Evolutionary conservation across 92 coral and sea anemone species (phyloP).

Genomic region (Palythoa grandiflora): DNA sequence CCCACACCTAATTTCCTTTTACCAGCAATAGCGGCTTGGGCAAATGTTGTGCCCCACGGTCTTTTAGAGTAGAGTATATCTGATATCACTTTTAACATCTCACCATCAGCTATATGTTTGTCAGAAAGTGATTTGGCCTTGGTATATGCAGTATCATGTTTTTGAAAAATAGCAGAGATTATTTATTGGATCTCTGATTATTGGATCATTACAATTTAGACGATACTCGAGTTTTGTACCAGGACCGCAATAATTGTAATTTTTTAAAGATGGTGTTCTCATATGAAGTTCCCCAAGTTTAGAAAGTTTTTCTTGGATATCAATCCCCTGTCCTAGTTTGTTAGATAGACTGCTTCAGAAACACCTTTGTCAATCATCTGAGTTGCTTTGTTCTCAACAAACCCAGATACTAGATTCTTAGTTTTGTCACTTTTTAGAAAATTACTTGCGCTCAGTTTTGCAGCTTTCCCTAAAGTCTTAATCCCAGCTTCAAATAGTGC

Average conservation of each 20-base stretch:
- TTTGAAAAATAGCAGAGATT: background rate
- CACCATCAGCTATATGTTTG: no score
- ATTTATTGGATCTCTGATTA: background rate
- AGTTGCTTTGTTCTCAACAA: no score
- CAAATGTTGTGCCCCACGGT: conserved; percentile 16
- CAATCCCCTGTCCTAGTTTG: background rate
- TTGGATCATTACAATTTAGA: background rate
- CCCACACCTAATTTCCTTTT: conserved; percentile 28
- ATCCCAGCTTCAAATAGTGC: no score
- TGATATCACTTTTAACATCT: no score
- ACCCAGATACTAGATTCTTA: no score
- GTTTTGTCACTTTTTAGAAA: no score
- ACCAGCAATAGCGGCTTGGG: background rate
- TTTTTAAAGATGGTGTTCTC: conserved; percentile 19
- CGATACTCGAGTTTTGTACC: conserved; percentile 8
- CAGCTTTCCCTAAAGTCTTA: no score
- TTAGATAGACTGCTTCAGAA: no score
- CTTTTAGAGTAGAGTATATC: background rate
- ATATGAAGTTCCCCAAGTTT: conserved; percentile 38
- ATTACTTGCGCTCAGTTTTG: no score
- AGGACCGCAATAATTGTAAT: conserved; percentile 43
- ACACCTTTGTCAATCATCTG: no score
- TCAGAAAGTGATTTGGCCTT: no score
- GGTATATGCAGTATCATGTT: background rate
- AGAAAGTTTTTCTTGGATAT: conserved; percentile 18